Percentiles rank a stretch among this genome's conserved stretches.
Conservation (phyloP, 2,797 vertebrate species). For the Streptopelia turtur region DNA sequence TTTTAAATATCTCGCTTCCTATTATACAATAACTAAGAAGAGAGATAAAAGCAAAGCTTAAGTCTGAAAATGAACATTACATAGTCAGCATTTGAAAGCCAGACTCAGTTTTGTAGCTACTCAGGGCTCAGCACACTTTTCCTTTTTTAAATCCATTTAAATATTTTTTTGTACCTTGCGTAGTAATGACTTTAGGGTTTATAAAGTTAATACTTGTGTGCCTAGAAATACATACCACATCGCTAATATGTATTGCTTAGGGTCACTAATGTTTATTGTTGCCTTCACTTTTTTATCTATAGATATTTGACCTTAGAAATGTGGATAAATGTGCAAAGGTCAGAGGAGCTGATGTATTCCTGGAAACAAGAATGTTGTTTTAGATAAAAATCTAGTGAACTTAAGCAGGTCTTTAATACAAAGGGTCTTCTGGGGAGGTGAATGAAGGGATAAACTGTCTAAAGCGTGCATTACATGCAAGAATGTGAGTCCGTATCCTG, state of each 20-base stretch:
- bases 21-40: neutral
- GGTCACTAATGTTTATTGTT: slow-evolving; percentile 49
- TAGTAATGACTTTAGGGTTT: neutral
- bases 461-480: slow-evolving; percentile 50
- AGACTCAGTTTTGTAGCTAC: no score
- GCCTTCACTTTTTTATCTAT: slow-evolving; percentile 43
- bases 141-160: neutral
- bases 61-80: neutral
- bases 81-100: neutral
- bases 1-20: neutral
- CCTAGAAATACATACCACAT: neutral
- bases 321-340: slow-evolving; percentile 62
- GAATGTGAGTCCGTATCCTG: slow-evolving; percentile 43
- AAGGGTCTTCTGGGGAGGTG: slow-evolving; percentile 64
- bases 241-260: neutral
- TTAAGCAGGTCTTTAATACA: slow-evolving; percentile 66
- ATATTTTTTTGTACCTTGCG: neutral
- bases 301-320: slow-evolving; percentile 56
- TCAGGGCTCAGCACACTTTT: neutral
- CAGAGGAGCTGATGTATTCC: slow-evolving; percentile 55
- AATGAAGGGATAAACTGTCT: slow-evolving; percentile 67
- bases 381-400: slow-evolving; percentile 73
- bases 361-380: slow-evolving; percentile 68
- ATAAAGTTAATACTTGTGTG: neutral
- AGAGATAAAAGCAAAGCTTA: slow-evolving; percentile 11